These are phyloP conservation scores for Cassiopea andromeda DNA, from an alignment of 30 jellyfish, hydroid and myxozoan genomes.

Conservation along the genomic window DNA sequence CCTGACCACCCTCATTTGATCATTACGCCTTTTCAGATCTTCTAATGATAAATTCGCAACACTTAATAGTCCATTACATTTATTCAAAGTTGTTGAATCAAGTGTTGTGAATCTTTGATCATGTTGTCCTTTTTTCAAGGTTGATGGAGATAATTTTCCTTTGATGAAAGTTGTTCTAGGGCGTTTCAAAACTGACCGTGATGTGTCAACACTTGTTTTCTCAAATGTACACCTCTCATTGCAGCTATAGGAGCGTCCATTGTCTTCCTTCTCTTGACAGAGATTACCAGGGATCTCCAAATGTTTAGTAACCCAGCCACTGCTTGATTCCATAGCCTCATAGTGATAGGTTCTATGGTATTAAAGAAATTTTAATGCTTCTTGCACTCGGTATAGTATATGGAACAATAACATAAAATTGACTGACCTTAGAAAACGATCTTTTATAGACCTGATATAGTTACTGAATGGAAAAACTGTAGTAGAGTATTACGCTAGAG, in stretches of 20 bases:
- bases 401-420: no score
- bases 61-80: not conserved
- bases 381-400: no score
- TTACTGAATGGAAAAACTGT: no score
- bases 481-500: no score
- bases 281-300: not conserved
- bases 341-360: not conserved
- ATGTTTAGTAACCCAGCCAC: constrained; percentile 2
- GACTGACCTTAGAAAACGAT: no score
- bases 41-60: not conserved
- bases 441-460: no score
- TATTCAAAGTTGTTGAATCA: not conserved
- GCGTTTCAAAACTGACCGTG: not conserved
- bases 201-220: not conserved
- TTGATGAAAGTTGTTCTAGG: not conserved
- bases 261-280: constrained; percentile 7
- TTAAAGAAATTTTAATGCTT: no score
- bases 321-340: not conserved
- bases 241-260: not conserved
- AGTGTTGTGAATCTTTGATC: not conserved
- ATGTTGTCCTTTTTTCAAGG: not conserved
- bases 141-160: not conserved
- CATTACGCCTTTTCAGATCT: not conserved
- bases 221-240: not conserved
- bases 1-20: not conserved